Evolutionary conservation across 1,140 invertebrate genomes (phyloP).

Genomic region (Macrobrachium nipponense): DNA sequence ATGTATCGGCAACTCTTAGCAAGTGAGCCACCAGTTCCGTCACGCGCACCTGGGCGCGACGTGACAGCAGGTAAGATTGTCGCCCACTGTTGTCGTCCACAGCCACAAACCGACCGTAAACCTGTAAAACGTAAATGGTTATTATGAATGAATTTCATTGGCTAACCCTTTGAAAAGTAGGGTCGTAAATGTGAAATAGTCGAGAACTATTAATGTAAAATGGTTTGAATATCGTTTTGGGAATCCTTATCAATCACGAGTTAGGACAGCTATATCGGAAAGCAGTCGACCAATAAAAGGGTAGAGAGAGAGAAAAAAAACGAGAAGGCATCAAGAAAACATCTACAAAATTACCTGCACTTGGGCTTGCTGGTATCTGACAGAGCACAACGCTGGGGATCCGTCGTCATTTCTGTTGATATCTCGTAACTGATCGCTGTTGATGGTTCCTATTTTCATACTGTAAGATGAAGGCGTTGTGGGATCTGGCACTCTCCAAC

Average conservation of each 20-base stretch:
- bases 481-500: slow-evolving; percentile 44
- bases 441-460: slow-evolving; percentile 32
- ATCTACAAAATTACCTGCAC: slow-evolving; percentile 75
- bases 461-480: slow-evolving; percentile 25
- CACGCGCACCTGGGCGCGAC: slow-evolving; percentile 86
- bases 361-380: slow-evolving; percentile 90
- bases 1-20: slow-evolving; percentile 87
- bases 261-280: too few species aligned
- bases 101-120: slow-evolving; percentile 89
- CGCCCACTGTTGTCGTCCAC: slow-evolving; percentile 91
- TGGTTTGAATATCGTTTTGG: too few species aligned
- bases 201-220: too few species aligned
- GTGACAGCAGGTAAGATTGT: slow-evolving; percentile 88
- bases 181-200: too few species aligned
- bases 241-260: too few species aligned
- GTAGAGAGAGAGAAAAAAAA: too few species aligned
- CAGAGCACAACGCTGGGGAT: slow-evolving; percentile 70
- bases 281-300: too few species aligned
- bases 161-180: too few species aligned
- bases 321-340: not conserved
- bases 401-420: slow-evolving; percentile 4
- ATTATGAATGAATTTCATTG: not conserved
- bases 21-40: slow-evolving; percentile 89
- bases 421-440: not conserved
- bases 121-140: slow-evolving; percentile 65